These are phyloP conservation scores for Urocyon cinereoargenteus DNA, from an alignment of 2,797 vertebrate species.

Conservation along the genomic window DNA sequence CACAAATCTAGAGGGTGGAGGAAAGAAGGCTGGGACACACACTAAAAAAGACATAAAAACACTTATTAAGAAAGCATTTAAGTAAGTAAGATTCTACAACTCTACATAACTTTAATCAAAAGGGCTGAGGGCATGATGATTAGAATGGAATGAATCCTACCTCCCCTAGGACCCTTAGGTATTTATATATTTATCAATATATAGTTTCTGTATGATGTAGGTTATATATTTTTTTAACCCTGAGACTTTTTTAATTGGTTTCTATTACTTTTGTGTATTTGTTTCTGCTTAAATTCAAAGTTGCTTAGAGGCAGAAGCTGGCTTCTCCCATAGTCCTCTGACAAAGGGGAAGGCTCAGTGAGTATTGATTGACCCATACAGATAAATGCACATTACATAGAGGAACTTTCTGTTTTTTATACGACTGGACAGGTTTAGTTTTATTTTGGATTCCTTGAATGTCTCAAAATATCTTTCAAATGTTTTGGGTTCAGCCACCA, in stretches of 20 bases:
- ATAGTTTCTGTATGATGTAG: conserved; percentile 44
- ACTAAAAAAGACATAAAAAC: conserved; percentile 67
- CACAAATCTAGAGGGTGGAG: conserved; percentile 74
- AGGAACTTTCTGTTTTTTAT: conserved; percentile 66
- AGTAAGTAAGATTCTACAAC: conserved; percentile 57
- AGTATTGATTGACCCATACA: conserved; percentile 48
- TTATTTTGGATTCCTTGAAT: conserved; percentile 77
- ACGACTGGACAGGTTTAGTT: conserved; percentile 70
- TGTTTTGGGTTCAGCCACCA: conserved; percentile 74
- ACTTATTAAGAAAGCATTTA: conserved; percentile 67
- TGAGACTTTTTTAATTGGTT: conserved; percentile 30
- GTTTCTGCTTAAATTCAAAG: conserved; percentile 58
- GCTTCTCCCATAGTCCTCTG: not conserved
- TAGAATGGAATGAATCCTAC: conserved; percentile 43
- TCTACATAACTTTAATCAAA: conserved; percentile 43
- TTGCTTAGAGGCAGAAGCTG: conserved; percentile 60
- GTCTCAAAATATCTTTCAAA: conserved; percentile 81
- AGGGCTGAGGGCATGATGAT: not conserved
- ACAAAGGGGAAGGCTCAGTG: conserved; percentile 31
- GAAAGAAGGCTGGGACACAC: conserved; percentile 50
- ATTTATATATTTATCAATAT: conserved; percentile 24
- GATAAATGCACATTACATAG: conserved; percentile 44
- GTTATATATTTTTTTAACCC: conserved; percentile 18
- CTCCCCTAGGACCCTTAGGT: not conserved
- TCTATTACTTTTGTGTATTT: conserved; percentile 57